A percentile compares a stretch with the other conserved stretches of the same genome.
phyloP scores from a whole-genome alignment of 2,797 vertebrate genomes.

The Sebastes jordani region DNA sequence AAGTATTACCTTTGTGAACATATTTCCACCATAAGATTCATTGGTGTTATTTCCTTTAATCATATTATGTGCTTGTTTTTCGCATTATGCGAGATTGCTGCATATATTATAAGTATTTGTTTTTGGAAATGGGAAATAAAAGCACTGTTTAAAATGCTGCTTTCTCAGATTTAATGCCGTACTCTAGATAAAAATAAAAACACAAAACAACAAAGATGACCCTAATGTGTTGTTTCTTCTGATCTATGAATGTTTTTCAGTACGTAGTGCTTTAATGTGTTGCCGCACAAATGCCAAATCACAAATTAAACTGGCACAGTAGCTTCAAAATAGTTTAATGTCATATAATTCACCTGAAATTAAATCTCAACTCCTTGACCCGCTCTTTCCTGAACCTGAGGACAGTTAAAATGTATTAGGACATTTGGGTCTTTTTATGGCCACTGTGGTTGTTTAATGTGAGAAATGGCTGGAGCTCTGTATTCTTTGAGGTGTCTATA shows the following conservation, averaged over 20 bases:
- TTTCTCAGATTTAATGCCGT: slow-evolving; percentile 12
- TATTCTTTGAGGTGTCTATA: slow-evolving; percentile 30
- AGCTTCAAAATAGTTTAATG: background rate
- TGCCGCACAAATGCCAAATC: slow-evolving; percentile 22
- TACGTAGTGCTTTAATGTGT: background rate
- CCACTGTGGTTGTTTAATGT: background rate
- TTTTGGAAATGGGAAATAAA: slow-evolving; percentile 9
- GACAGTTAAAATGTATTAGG: background rate
- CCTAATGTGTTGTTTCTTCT: background rate
- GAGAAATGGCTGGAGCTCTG: background rate
- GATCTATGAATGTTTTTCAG: background rate
- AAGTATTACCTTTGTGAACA: slow-evolving; percentile 27
- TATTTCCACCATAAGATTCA: slow-evolving; percentile 19
- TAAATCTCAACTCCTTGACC: slow-evolving; percentile 26
- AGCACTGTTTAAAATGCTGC: slow-evolving; percentile 7
- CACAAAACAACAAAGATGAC: slow-evolving; percentile 2
- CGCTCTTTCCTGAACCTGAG: background rate
- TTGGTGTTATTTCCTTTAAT: slow-evolving; percentile 37
- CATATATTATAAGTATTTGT: slow-evolving; percentile 22
- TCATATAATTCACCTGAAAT: slow-evolving; percentile 15
- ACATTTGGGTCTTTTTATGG: background rate
- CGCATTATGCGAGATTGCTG: slow-evolving; percentile 10
- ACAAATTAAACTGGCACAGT: slow-evolving; percentile 11
- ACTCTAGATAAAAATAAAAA: background rate
- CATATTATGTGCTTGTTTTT: slow-evolving; percentile 34